Percentiles rank a stretch among this genome's conserved stretches.
phyloP scores from a whole-genome alignment of 2,113 vertebrate genomes.

The Piprites chloris region DNA sequence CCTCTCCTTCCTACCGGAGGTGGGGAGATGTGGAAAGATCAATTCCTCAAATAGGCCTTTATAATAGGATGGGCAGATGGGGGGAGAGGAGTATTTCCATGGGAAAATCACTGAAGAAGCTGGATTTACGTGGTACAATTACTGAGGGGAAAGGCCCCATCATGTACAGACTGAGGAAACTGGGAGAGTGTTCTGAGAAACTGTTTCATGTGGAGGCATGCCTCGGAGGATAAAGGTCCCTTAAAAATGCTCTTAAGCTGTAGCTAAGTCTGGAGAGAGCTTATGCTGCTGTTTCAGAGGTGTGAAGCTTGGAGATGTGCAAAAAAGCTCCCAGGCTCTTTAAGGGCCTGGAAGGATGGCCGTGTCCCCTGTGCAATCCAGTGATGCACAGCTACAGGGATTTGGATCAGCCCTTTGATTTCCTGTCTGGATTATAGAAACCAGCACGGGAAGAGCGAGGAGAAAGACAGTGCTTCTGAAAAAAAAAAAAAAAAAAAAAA shows the following conservation, averaged over 20 bases:
- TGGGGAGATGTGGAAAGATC: neutral
- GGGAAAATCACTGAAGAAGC: neutral
- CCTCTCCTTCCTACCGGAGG: neutral
- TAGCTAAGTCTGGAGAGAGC: neutral
- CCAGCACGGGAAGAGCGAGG: rapidly evolving
- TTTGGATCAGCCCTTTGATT: neutral
- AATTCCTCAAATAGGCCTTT: neutral
- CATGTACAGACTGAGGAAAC: neutral
- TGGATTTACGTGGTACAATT: neutral
- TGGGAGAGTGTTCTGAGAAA: neutral
- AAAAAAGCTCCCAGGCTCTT: neutral
- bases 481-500: neutral
- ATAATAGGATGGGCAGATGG: neutral
- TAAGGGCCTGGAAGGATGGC: neutral
- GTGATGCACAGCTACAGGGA: neutral
- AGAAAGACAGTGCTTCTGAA: neutral
- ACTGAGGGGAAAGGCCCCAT: neutral
- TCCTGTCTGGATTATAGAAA: neutral
- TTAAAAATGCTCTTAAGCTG: neutral
- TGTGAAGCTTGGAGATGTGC: neutral
- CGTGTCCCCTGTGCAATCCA: neutral
- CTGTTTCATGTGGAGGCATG: neutral
- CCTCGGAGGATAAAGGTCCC: neutral
- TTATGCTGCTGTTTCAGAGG: neutral
- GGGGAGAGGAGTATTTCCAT: neutral